Percentiles rank a stretch among this genome's conserved stretches.
phyloP scores from a whole-genome alignment of 2,797 vertebrate species.

The Cynopterus sphinx region DNA sequence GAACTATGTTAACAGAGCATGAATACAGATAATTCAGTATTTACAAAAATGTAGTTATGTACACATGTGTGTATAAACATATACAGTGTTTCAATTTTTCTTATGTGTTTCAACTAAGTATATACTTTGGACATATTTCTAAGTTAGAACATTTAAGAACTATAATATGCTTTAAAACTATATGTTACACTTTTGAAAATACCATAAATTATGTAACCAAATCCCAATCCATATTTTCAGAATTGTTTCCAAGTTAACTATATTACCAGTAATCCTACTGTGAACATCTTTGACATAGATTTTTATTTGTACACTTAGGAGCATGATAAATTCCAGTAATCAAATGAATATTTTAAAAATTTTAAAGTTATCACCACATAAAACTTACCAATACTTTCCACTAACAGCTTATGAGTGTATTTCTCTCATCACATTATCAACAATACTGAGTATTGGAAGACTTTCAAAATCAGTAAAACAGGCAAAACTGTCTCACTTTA shows the following conservation, averaged over 20 bases:
- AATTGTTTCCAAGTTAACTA: neutral
- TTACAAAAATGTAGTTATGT: neutral
- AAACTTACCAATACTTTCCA: neutral
- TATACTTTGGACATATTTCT: neutral
- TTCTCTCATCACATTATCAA: neutral
- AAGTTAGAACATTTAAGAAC: neutral
- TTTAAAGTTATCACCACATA: neutral
- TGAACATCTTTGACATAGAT: neutral
- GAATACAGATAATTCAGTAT: neutral
- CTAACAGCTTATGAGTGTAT: neutral
- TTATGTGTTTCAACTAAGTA: neutral
- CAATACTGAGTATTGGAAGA: neutral
- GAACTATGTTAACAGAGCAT: neutral
- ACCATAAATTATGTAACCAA: neutral
- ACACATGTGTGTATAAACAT: no score
- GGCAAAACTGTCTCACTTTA: constrained; percentile 2
- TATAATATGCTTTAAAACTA: neutral
- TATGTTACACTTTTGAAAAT: neutral
- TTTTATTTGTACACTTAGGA: neutral
- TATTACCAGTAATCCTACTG: neutral
- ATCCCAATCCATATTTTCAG: neutral
- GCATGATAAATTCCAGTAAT: neutral
- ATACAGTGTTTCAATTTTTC: no score
- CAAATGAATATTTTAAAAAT: neutral
- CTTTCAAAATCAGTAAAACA: neutral